Evolutionary conservation across 2,797 vertebrate species (phyloP), one percentile per base, ranked within the genome.

Genomic region (Oophaga sylvatica): DNA sequence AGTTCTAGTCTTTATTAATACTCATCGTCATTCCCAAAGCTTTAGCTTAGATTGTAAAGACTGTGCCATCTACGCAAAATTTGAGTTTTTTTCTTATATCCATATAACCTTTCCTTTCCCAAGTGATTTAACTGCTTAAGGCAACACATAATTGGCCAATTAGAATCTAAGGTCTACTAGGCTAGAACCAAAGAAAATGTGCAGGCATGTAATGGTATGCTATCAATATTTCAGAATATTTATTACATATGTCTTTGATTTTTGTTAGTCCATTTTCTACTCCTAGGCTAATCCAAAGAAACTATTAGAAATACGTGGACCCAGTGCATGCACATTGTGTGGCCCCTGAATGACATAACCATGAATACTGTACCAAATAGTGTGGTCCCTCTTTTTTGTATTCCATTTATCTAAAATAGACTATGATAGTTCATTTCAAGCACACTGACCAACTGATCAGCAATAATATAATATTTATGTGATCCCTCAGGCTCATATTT

Each of bases 41-140:
- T 26, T n/a, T 65, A 26, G 62, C n/a, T 67, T 67, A 67, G n/a
- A 67, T 67, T 67, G 62, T 29, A 67, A 65, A 65, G 62, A 65
- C 62, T n/a, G 11, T 7, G 11, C 22, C 20, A 67, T n/a, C 57
- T 15, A 15, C 17, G 11, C 1, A 16, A 59, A 59, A 3, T 59
- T 59, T 59, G 57, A 0, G 35, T 11, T 59, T 59, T 59, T 59
- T 59, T 16, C 16, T 59, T 59, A 17, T 17, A 17, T 59, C 12
- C 16, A 59, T 59, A 15, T 59, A 41, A 16, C 16, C 57, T 12
- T 15, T 59, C 57, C 15, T 59, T 17, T 59, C 3, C 12, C 57
- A 59, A 59, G 12, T 12, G 12, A 59, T 59, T 15, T 59, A 59
- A 59, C 35, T 59, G 57, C 12, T 41, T 41, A 41, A 41, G 35